Evolutionary conservation across 2,797 vertebrate genomes (phyloP), one percentile per base, ranked within the genome.

Genomic region (Mastacembelus armatus): DNA sequence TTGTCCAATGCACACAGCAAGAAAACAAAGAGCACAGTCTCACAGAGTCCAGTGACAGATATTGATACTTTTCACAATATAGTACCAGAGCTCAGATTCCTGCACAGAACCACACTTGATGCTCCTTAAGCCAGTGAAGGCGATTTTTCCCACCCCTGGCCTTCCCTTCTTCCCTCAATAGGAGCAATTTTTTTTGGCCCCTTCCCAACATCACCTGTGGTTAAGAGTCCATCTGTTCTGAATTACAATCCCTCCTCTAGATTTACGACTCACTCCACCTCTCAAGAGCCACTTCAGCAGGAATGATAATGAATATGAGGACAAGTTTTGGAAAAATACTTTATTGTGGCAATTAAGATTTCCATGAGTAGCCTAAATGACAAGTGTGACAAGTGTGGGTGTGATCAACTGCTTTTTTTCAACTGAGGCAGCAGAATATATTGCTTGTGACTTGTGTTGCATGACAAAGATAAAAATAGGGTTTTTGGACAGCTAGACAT

Each of bases 301-400:
- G 90, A 93, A 93, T 91, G 89, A 92, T 91, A 91, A 91, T 92
- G 91, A 92, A 91, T 89, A 83, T 88, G 78, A 91, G 87, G 78
- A 92, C 80, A 91, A 84, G 81, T 86, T 81, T 81, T 81, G 90
- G 87, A 90, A 87, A 91, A 91, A 90, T 51, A 88, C 78, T 92
- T 92, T 89, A 90, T 85, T 90, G 85, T 77, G 73, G 77, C 80
- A 90, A 90, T 91, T 92, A 90, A 88, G 71, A 85, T 89, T 90
- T 91, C 88, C 82, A 84, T 87, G 86, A 87, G 81, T 81, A 21
- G 18, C 39, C 39, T 42, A 85, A 85, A 58, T 88, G 88, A 88
- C 80, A 85, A 79, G 74, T 81, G 73, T 85, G 88, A 90, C 74
- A 74, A 1, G 57, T 80, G 74, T 62, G 71, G 84, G 74, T 71